Evolutionary conservation across 2,888 invertebrate species (phyloP), one percentile per base, ranked within the genome.

Genomic region (Drosophila putrida): DNA sequence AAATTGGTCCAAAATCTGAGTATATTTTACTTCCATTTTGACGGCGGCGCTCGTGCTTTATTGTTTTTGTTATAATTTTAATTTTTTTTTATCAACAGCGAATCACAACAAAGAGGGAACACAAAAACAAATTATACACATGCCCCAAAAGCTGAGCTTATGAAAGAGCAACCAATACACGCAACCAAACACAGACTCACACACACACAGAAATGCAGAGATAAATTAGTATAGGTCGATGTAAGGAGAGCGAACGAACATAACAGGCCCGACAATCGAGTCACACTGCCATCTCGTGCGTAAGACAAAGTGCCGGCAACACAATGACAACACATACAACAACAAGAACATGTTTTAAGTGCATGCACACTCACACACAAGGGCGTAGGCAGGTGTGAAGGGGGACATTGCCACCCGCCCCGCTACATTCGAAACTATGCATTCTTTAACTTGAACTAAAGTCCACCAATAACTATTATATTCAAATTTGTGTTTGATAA

Each of bases 1-100:
- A 87, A 89, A 89, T 85, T 85, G 82, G 85, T 74, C 62, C 85
- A 81, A 80, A 78, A 78, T 78, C 43, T 66, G 68, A 64, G 66
- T 60, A 76, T 88, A 71, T 87, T 76, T 88, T 75, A 82, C 74
- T 87, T 76, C 61, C 75, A 81, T 75, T 68, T 71, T 69, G 59
- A 62, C 66, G 36, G 15, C 58, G 43, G 47, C 65, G 46, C 47
- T 59, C 49, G 47, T 46, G 60, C 54, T 50, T 58, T 60, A 41
- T 58, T 78, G 28, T 49, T 63, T 54, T 50, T 58, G 36, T 54
- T 58, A 35, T 41, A 46, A 44, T 46, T 39, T 36, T 11, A 51
- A 33, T 27, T 57, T 50, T 60, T 49, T 75, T 75, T 82, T 86
- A 76, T 72, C 82, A 69, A 38, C 77, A 66, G 58, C 88, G 86